Conservation (phyloP, 2,888 invertebrate genomes). For the Chydorus sphaericus region DNA sequence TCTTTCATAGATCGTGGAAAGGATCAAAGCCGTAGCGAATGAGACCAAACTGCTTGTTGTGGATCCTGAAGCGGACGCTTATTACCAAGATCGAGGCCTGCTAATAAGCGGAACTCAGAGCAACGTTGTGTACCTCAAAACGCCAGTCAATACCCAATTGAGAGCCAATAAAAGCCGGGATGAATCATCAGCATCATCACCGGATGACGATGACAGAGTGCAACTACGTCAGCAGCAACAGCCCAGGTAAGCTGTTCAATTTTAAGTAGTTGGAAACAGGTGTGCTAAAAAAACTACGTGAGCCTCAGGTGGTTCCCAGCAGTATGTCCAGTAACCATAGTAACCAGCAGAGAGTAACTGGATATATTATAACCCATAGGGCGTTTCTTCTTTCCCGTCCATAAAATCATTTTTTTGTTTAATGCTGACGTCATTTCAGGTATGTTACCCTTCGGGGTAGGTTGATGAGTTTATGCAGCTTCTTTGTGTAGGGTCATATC, state of each 20-base stretch:
- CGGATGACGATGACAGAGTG: not conserved
- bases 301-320: not conserved
- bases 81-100: slow-evolving; percentile 45
- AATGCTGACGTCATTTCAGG: too few relatives aligned
- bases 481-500: too few relatives aligned
- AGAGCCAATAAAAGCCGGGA: not conserved
- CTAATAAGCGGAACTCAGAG: slow-evolving; percentile 36
- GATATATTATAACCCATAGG: too few relatives aligned
- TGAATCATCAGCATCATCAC: not conserved
- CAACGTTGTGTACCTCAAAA: slow-evolving; percentile 31
- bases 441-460: too few relatives aligned
- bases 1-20: slow-evolving; percentile 42
- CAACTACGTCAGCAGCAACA: not conserved
- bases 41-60: slow-evolving; percentile 82
- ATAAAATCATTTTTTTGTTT: too few relatives aligned
- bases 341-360: not conserved
- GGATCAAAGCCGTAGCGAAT: slow-evolving; percentile 72
- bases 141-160: slow-evolving; percentile 17
- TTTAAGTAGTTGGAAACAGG: not conserved
- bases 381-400: too few relatives aligned
- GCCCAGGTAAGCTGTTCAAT: not conserved
- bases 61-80: slow-evolving; percentile 53
- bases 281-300: not conserved
- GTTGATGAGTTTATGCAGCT: too few relatives aligned
- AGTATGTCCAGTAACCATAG: not conserved